Evolutionary conservation across 37 sponge, comb jelly and placozoan species (phyloP), one percentile per base, ranked within the genome.

Genomic region (Cladorhizidae sp.): DNA sequence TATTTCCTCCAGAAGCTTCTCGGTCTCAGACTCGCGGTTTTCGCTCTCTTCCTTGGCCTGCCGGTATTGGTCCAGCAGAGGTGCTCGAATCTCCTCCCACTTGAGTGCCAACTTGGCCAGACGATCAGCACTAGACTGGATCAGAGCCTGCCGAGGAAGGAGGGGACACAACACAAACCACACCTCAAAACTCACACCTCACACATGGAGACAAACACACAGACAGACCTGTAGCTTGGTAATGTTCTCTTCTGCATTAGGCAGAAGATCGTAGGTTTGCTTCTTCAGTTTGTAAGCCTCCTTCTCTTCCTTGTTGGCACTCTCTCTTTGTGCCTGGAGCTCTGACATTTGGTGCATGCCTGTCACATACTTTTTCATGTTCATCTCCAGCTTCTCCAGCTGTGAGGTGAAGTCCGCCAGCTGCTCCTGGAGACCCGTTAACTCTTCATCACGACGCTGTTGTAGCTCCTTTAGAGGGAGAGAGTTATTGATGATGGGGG

Each of bases 231-330:
- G 74, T 32, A 95, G 64, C 45, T 89, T 92, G 31, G 54, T 75
- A 61, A 95, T 92, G 64, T 95, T 91, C 50, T 92, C 88, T 1
- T 95, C 95, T 11, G 95, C 95, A 71, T 95, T 80, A 23, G 95
- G 95, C 40, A 95, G 80, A 28, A 95, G 74, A 42, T 95, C 95
- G 41, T 67, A 78, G 14, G 95, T 89, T 71, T 76, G 82, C 80
- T 95, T 95, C 78, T 92, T 88, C 28, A 92, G 52, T 55, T 72
- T 67, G 73, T 89, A 95, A 3, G 74, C 87, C 28, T 92, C 95
- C 76, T 95, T 89, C 49, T 85, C 73, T 43, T 88, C 90, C 62
- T 80, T 88, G 82, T 86, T 89, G 75, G 80, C 37, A 21, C 59
- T 65, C 39, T 83, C 81, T 40, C 67, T 32, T 67, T 82, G 72